Conservation (phyloP, 2,113 vertebrate species). For the Coreoperca whiteheadi region DNA sequence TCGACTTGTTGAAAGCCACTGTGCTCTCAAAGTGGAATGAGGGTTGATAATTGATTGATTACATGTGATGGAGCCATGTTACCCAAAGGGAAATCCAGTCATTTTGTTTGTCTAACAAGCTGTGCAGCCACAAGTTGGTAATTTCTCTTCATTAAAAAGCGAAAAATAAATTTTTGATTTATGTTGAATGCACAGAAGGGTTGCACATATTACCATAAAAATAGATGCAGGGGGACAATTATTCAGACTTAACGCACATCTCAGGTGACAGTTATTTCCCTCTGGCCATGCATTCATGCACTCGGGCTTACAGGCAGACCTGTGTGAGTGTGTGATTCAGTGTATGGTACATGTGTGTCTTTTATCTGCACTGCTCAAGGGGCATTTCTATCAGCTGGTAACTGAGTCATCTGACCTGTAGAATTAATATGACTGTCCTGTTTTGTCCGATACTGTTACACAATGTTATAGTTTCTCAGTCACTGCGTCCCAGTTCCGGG, state of each 20-base stretch:
- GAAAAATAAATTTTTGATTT: slow-evolving; percentile 60
- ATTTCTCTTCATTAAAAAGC: slow-evolving; percentile 77
- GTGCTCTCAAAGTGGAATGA: slow-evolving; percentile 27
- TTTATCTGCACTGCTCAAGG: slow-evolving; percentile 18
- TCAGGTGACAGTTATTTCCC: slow-evolving; percentile 59
- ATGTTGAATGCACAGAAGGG: slow-evolving; percentile 49
- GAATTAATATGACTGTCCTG: slow-evolving; percentile 15
- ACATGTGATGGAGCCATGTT: slow-evolving; percentile 51
- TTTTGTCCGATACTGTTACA: slow-evolving; percentile 23
- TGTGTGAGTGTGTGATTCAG: neutral
- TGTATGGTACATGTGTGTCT: neutral
- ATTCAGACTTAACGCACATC: slow-evolving; percentile 38
- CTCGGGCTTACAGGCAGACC: neutral
- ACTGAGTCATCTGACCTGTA: slow-evolving; percentile 46
- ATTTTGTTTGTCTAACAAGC: slow-evolving; percentile 72
- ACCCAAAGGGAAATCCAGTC: slow-evolving; percentile 39
- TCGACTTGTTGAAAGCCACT: slow-evolving; percentile 27
- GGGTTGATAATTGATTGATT: slow-evolving; percentile 66
- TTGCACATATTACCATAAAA: slow-evolving; percentile 51
- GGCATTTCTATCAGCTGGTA: slow-evolving; percentile 27
- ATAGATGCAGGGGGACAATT: slow-evolving; percentile 41
- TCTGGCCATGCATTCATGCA: slow-evolving; percentile 12
- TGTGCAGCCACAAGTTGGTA: slow-evolving; percentile 53
- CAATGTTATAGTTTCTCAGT: neutral
- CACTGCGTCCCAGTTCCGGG: neutral